phyloP scores from a whole-genome alignment of 1,140 invertebrate genomes.

The Galendromus occidentalis region DNA sequence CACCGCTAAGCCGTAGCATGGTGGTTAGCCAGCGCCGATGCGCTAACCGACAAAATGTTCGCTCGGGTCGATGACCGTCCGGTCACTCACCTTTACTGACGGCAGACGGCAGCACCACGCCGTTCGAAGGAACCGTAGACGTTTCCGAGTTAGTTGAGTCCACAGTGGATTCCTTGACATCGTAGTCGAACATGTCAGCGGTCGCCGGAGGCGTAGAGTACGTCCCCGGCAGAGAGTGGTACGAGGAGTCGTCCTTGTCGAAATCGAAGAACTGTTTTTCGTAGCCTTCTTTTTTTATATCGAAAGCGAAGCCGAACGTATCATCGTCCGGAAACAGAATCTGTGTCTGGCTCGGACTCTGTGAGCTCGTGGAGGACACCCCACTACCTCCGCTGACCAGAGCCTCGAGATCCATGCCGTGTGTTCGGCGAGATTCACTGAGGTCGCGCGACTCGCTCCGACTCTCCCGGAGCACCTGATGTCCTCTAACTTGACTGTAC shows the following conservation, averaged over 20 bases:
- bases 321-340: slow-evolving; percentile 1
- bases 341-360: not conserved
- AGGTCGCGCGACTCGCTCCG: not conserved
- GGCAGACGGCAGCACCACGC: not conserved
- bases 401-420: not conserved
- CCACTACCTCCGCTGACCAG: slow-evolving; percentile 1
- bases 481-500: not conserved
- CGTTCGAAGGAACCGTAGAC: too few species aligned
- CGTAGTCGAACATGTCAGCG: not conserved
- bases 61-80: slow-evolving; percentile 7
- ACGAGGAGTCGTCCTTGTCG: slow-evolving; percentile 6
- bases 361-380: slow-evolving; percentile 7
- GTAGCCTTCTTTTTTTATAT: slow-evolving; percentile 8
- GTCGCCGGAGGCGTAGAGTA: not conserved
- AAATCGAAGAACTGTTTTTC: slow-evolving; percentile 8
- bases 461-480: not conserved
- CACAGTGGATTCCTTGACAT: not conserved
- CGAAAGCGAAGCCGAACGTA: slow-evolving; percentile 7
- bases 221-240: not conserved
- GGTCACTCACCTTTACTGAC: slow-evolving; percentile 10
- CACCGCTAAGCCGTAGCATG: too few species aligned
- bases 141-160: not conserved
- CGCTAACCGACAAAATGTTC: not conserved
- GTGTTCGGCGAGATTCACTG: not conserved
- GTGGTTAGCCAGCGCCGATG: too few species aligned